Percentiles rank a stretch among this genome's conserved stretches.
phyloP scores from a whole-genome alignment of 2,113 vertebrate genomes.

The Tupaia chinensis region DNA sequence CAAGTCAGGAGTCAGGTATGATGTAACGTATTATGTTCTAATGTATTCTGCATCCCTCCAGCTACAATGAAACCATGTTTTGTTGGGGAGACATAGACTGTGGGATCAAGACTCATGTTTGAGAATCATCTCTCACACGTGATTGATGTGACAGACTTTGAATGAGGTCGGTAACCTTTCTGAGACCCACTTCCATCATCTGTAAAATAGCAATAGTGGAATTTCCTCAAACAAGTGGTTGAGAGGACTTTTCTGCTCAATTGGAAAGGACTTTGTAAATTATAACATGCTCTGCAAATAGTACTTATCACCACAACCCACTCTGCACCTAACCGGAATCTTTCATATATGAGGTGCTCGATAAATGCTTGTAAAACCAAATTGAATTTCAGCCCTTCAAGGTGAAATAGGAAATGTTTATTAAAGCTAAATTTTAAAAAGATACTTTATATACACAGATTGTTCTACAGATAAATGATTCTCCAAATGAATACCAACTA shows the following conservation, averaged over 20 bases:
- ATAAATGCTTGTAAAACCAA: conserved; percentile 15
- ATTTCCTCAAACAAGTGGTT: background rate
- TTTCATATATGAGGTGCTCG: background rate
- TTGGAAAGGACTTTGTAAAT: background rate
- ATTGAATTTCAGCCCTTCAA: conserved; percentile 42
- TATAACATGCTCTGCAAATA: background rate
- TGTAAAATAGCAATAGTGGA: background rate
- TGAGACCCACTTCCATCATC: background rate
- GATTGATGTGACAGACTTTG: background rate
- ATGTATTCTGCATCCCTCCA: background rate
- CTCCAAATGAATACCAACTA: background rate
- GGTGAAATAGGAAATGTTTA: conserved; percentile 27
- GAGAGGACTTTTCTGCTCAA: background rate
- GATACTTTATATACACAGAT: background rate
- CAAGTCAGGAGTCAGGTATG: background rate
- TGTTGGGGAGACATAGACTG: background rate
- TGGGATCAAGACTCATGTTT: background rate
- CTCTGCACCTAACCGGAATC: background rate
- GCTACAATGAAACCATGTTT: background rate
- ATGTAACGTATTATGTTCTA: background rate
- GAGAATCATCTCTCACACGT: background rate
- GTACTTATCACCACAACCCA: background rate
- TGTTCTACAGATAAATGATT: background rate
- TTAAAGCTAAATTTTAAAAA: conserved; percentile 61
- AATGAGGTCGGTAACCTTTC: background rate